Percentiles rank a stretch among this genome's conserved stretches.
phyloP scores from a whole-genome alignment of 2,888 invertebrate species.

The Sphinx pinastri region DNA sequence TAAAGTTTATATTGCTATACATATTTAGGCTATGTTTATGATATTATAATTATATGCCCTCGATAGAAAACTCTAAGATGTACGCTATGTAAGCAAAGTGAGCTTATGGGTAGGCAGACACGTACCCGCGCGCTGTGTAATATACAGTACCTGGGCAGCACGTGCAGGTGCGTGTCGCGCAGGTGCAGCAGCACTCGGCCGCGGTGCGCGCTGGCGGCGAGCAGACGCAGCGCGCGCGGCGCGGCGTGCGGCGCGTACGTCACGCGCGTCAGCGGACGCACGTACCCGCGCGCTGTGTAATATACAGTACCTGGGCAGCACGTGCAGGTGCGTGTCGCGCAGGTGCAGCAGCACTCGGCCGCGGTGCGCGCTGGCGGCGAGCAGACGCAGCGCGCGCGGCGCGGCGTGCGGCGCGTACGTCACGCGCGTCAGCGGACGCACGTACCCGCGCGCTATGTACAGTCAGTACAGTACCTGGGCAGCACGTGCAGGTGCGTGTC shows the following conservation, averaged over 20 bases:
- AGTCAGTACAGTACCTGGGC: too few relatives aligned
- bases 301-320: too few relatives aligned
- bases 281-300: constrained; percentile 54
- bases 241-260: constrained; percentile 52
- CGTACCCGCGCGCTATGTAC: too few relatives aligned
- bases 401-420: constrained; percentile 52
- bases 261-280: constrained; percentile 61
- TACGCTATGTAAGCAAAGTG: not conserved
- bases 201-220: constrained; percentile 54
- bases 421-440: constrained; percentile 61
- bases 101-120: too few relatives aligned
- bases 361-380: constrained; percentile 54
- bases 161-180: constrained; percentile 30
- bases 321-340: constrained; percentile 30
- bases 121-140: not conserved
- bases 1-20: not conserved
- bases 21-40: not conserved
- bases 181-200: constrained; percentile 58
- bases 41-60: too few relatives aligned
- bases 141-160: constrained; percentile 30
- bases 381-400: constrained; percentile 56
- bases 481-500: constrained; percentile 32
- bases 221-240: constrained; percentile 56
- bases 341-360: constrained; percentile 58
- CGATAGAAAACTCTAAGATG: not conserved